Evolutionary conservation across 2,113 vertebrate species (phyloP).

Genomic region (Nettapus auritus): DNA sequence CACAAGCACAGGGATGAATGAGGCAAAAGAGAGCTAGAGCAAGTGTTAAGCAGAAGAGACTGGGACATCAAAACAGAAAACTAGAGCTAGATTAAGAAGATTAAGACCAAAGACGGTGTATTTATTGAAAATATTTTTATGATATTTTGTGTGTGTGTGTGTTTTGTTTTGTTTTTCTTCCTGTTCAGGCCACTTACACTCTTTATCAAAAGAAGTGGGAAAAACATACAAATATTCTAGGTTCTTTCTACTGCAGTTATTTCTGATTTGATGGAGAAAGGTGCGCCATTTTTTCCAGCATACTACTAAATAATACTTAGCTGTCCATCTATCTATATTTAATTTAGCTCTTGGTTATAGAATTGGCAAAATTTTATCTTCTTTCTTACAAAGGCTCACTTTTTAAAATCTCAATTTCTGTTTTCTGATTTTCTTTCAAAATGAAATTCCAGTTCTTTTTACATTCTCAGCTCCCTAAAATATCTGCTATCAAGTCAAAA

Average conservation of each 20-base stretch:
- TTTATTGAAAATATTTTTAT: neutral
- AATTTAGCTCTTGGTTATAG: neutral
- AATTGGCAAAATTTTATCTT: slow-evolving; percentile 10
- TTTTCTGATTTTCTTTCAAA: neutral
- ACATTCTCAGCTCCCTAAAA: neutral
- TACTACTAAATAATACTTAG: neutral
- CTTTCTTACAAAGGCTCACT: neutral
- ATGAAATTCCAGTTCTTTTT: neutral
- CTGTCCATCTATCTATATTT: neutral
- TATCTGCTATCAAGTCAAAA: neutral
- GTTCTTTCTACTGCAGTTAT: neutral
- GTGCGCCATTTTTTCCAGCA: neutral
- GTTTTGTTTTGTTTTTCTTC: neutral
- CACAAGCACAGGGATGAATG: neutral
- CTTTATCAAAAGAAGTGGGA: neutral
- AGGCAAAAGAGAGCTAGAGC: neutral
- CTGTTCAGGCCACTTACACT: neutral
- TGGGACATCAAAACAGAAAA: neutral
- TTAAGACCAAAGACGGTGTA: neutral
- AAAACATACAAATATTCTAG: neutral
- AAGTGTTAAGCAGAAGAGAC: neutral
- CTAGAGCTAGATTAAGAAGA: neutral
- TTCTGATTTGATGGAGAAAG: neutral
- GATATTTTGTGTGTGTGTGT: neutral
- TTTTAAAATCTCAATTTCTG: neutral